phyloP scores from a whole-genome alignment of 2,113 vertebrate genomes.

The Nettapus auritus region DNA sequence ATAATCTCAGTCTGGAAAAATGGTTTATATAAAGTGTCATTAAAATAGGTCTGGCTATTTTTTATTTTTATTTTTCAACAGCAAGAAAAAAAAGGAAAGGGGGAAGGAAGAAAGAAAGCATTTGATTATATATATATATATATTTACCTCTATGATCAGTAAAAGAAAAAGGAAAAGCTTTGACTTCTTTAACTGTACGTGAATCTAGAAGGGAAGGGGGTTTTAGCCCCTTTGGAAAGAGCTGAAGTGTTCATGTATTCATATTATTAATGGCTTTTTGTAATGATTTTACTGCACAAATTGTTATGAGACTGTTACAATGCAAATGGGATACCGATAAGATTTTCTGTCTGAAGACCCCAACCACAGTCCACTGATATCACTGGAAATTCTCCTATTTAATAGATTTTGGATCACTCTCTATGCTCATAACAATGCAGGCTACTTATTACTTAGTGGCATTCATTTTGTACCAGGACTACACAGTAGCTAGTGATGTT shows the following conservation, averaged over 20 bases:
- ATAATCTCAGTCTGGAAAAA: slow-evolving; percentile 60
- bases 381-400: slow-evolving; percentile 41
- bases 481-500: slow-evolving; percentile 12
- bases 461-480: slow-evolving; percentile 48
- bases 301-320: slow-evolving; percentile 64
- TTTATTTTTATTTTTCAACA: slow-evolving; percentile 50
- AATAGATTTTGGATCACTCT: slow-evolving; percentile 36
- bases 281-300: slow-evolving; percentile 61
- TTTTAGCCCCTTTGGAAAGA: slow-evolving; percentile 49
- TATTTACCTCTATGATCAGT: neutral
- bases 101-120: neutral
- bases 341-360: slow-evolving; percentile 50
- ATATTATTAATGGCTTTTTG: slow-evolving; percentile 56
- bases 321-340: slow-evolving; percentile 53
- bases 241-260: slow-evolving; percentile 33
- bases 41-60: slow-evolving; percentile 51
- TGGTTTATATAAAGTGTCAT: slow-evolving; percentile 48
- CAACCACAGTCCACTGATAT: slow-evolving; percentile 41
- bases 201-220: neutral
- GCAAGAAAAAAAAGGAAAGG: neutral
- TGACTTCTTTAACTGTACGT: neutral
- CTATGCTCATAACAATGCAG: slow-evolving; percentile 28
- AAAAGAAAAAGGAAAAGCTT: neutral
- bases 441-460: slow-evolving; percentile 43
- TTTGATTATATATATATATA: no score